A percentile compares a stretch with the other conserved stretches of the same genome.
Conservation (phyloP, 2,888 invertebrate species). For the Chesias legatella region DNA sequence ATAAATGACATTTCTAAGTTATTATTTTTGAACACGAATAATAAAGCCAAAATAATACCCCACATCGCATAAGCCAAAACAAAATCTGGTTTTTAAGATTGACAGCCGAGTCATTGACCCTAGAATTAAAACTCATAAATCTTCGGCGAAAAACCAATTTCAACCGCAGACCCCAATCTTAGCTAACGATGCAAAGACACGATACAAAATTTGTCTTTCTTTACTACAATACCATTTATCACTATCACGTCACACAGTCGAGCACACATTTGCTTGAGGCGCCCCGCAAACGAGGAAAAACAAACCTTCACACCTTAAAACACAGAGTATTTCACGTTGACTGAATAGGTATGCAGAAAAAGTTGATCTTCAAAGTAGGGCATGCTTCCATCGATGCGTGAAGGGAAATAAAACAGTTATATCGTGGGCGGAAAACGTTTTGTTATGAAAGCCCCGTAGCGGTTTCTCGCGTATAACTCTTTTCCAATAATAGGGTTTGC, state of each 20-base stretch:
- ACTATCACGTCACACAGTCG: slow-evolving; percentile 37
- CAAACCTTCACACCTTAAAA: not conserved
- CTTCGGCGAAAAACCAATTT: slow-evolving; percentile 28
- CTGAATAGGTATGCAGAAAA: slow-evolving; percentile 15
- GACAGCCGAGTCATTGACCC: slow-evolving; percentile 14
- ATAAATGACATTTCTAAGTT: too few relatives aligned
- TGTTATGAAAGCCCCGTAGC: slow-evolving; percentile 15
- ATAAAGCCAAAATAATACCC: too few relatives aligned
- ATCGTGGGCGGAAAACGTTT: slow-evolving; percentile 17
- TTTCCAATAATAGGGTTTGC: slow-evolving; percentile 1
- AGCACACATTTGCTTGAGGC: slow-evolving; percentile 4
- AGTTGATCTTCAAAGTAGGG: slow-evolving; percentile 23
- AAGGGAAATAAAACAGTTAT: slow-evolving; percentile 14
- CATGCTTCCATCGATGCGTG: slow-evolving; percentile 14
- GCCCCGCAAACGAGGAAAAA: not conserved
- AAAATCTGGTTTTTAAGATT: slow-evolving; percentile 2
- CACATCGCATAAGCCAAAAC: not conserved
- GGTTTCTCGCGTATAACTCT: slow-evolving; percentile 4
- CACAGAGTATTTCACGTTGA: not conserved
- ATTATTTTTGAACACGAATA: too few relatives aligned
- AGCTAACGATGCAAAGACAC: slow-evolving; percentile 51
- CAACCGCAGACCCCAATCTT: slow-evolving; percentile 40
- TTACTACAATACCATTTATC: slow-evolving; percentile 50
- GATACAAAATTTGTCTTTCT: slow-evolving; percentile 62
- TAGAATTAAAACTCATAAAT: slow-evolving; percentile 25